Evolutionary conservation across 2,113 vertebrate genomes (phyloP), one percentile per base, ranked within the genome.

Genomic region (Python bivittatus): DNA sequence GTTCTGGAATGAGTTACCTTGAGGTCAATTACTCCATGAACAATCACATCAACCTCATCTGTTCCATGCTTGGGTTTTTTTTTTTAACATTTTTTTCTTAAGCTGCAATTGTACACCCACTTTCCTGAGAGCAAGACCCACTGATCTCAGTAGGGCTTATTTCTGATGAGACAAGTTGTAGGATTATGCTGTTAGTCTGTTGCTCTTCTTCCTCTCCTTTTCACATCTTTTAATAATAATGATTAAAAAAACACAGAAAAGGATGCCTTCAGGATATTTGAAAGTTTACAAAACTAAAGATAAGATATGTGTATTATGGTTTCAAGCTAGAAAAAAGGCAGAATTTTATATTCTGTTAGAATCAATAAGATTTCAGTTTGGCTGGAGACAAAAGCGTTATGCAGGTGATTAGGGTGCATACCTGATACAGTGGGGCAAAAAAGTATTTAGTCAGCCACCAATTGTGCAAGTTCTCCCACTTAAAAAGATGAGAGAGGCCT

Each of bases 11-110:
- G 44, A 54, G 44, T 56, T 89, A 20, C 29, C 61, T 58, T 44
- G 48, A 85, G 44, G 44, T 92, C 6, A n/a, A 88, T 29, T 23
- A 6, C 22, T 64, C 84, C 48, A 10, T 56, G 48, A 83, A 90
- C 23, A 91, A 33, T 10, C 57, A 23, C 84, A 79, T 12, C 1
- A 85, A 89, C 89, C 10, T 85, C 86, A 61, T 1, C 11, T 79
- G 10, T 89, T 94, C 88, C 27, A 93, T 87, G 89, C 2, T 88
- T 42, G 79, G 93, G 7, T 0, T 86, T 93, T 93, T 72, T 48
- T 33, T 38, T 79, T 48, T 33, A 38, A 1, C 29, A n/a, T 10
- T 58, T 56, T 68, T 58, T 17, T 9, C 42, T 38, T 0, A 48
- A 79, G 13, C 38, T 60, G 54, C 38, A 42, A 60, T 52, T 44